These are phyloP conservation scores for Suncus etruscus DNA, from an alignment of 2,113 vertebrate species.

Conservation along the genomic window DNA sequence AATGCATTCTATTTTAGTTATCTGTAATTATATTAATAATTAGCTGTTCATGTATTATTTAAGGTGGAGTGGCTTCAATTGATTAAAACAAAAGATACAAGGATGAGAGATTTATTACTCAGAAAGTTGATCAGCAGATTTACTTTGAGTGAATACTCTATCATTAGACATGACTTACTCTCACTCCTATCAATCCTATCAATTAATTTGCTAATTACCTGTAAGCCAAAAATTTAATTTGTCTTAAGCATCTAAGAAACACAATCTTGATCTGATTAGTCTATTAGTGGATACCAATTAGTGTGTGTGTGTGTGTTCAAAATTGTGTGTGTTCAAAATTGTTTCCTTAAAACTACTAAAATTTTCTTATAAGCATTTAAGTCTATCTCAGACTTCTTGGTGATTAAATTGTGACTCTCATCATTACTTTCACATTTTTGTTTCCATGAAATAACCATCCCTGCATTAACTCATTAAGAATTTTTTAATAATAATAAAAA, in stretches of 20 bases:
- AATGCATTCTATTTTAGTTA: too few species aligned
- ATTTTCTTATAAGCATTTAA: too few species aligned
- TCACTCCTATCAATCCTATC: background rate
- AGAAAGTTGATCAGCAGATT: background rate
- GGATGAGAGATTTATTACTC: background rate
- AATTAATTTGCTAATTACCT: background rate
- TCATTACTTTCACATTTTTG: background rate
- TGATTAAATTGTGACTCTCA: background rate
- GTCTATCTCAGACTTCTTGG: background rate
- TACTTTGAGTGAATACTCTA: background rate
- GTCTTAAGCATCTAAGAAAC: background rate
- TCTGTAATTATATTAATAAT: background rate
- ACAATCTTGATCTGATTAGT: background rate
- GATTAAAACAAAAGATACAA: background rate
- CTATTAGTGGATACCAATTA: background rate
- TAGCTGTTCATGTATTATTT: background rate
- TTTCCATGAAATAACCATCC: background rate
- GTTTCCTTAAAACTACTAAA: too few species aligned
- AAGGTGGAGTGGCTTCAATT: background rate
- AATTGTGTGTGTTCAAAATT: too few species aligned
- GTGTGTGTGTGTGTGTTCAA: background rate
- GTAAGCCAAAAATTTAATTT: background rate
- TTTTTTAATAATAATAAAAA: background rate
- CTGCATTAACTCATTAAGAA: background rate
- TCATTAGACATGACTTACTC: background rate